Base-by-base conservation (phyloP, 2,113 vertebrate genomes). In the Phaetusa simplex region DNA sequence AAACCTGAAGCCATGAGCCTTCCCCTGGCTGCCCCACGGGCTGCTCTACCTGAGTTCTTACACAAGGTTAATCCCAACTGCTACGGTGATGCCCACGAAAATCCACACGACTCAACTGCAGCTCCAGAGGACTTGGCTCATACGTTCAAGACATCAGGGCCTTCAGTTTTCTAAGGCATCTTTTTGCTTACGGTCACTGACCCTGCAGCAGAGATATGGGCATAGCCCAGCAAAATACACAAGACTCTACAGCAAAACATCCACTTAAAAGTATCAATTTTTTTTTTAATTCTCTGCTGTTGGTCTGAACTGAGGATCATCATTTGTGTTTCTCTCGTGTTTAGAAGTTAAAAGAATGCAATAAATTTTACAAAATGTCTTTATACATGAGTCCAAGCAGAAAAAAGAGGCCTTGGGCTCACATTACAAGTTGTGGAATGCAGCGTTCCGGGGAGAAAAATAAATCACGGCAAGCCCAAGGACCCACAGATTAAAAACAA, bases 351-450 rank as follows among this genome's bases (percentile, higher is more conserved):
- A 78, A 94, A 94, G 95, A 96, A 94, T 80, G 88, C 71, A 88
- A 83, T 96, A 95, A 90, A 96, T 96, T 92, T 97, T 76, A 81
- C 24, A 87, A 95, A 95, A 96, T 55, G 71, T 96, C 95, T 94
- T 95, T 86, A 92, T 88, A 95, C 72, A 56, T 80, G 66, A 93
- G 82, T 85, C 84, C 76, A 86, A 94, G 72, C 20, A 95, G 74
- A 92, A 93, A 91, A 79, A 43, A 88, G 66, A 93, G 93, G 82
- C 89, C 94, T 76, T 90, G 73, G 64, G 88, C 47, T 97, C 90
- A 88, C 56, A 89, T 97, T 96, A 96, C 81, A 89, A 91, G 74
- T n/a, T 90, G 47, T 79, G 83, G 96, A 98, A 98, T 97, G 95
- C 50, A 69, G 90, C 0, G 2, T 95, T 96, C 95, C 86, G 93